Evolutionary conservation across 2,888 invertebrate species (phyloP).

Genomic region (Psylliodes chrysocephalus): DNA sequence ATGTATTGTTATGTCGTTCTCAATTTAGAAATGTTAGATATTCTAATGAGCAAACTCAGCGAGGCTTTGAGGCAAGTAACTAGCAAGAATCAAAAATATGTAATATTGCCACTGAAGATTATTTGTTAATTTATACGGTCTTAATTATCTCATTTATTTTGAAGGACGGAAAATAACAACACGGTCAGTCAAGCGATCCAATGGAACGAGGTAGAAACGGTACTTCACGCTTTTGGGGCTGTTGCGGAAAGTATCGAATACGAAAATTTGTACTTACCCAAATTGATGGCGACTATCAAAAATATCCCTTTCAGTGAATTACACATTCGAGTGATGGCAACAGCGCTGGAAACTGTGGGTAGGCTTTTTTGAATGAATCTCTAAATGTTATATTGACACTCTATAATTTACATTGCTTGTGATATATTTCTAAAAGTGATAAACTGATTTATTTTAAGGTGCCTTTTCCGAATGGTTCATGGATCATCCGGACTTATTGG

Average conservation of each 20-base stretch:
- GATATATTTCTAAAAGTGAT: no score
- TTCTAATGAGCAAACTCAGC: conserved; percentile 74
- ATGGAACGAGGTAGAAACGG: conserved; percentile 74
- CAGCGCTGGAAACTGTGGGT: conserved; percentile 82
- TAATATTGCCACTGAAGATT: background rate
- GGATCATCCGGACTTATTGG: conserved; percentile 75
- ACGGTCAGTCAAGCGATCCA: conserved; percentile 57
- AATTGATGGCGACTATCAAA: conserved; percentile 71
- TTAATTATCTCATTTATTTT: background rate
- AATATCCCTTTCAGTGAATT: conserved; percentile 72
- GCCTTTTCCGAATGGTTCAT: conserved; percentile 89
- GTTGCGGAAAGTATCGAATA: conserved; percentile 72
- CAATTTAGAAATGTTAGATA: conserved; percentile 77
- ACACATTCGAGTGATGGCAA: conserved; percentile 73
- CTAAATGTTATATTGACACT: no score
- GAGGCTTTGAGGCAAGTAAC: conserved; percentile 63
- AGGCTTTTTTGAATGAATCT: conserved; percentile 36
- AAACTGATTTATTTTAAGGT: conserved; percentile 66
- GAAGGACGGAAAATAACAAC: conserved; percentile 51
- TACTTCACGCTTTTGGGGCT: conserved; percentile 74
- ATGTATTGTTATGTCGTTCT: conserved; percentile 88
- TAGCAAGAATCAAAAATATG: background rate
- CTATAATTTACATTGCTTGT: no score
- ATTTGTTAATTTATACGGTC: background rate
- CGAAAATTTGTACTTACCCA: conserved; percentile 68